These are phyloP conservation scores for Thymelicus lineola DNA, from an alignment of 2,888 invertebrate species.

Conservation along the genomic window DNA sequence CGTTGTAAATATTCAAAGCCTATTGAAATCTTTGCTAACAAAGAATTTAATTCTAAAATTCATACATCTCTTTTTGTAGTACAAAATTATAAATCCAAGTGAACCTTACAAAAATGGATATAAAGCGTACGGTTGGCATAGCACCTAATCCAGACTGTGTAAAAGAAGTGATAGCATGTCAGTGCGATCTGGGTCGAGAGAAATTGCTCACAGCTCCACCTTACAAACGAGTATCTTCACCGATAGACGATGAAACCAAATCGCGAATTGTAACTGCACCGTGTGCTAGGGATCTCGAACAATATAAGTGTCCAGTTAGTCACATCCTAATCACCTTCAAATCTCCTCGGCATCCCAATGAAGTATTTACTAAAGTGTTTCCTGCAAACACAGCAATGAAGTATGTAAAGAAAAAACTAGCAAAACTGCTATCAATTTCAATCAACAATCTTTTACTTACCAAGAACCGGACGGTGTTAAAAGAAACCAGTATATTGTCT, in stretches of 20 bases:
- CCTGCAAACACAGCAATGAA: constrained; percentile 73
- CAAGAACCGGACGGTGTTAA: constrained; percentile 74
- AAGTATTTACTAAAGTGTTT: constrained; percentile 76
- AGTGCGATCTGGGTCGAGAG: constrained; percentile 77
- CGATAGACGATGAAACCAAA: constrained; percentile 57
- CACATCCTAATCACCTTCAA: constrained; percentile 74
- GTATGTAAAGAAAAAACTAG: constrained; percentile 73
- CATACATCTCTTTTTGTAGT: constrained; percentile 39
- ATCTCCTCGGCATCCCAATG: constrained; percentile 68
- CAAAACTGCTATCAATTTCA: constrained; percentile 70
- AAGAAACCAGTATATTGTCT: constrained; percentile 67
- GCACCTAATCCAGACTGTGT: constrained; percentile 57
- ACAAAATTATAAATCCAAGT: constrained; percentile 4
- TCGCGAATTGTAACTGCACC: constrained; percentile 70
- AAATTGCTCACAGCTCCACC: constrained; percentile 77
- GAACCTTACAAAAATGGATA: constrained; percentile 49
- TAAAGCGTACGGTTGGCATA: constrained; percentile 57
- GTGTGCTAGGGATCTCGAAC: constrained; percentile 64
- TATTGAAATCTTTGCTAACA: too few species aligned
- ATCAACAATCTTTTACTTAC: constrained; percentile 71
- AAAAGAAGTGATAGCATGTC: constrained; percentile 65
- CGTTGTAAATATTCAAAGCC: neutral
- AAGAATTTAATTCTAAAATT: constrained; percentile 13
- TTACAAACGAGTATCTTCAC: constrained; percentile 56
- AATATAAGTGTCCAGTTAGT: constrained; percentile 71